A percentile compares a stretch with the other conserved stretches of the same genome.
Evolutionary conservation across 1,140 invertebrate species (phyloP).

Genomic region (Conus betulinus): DNA sequence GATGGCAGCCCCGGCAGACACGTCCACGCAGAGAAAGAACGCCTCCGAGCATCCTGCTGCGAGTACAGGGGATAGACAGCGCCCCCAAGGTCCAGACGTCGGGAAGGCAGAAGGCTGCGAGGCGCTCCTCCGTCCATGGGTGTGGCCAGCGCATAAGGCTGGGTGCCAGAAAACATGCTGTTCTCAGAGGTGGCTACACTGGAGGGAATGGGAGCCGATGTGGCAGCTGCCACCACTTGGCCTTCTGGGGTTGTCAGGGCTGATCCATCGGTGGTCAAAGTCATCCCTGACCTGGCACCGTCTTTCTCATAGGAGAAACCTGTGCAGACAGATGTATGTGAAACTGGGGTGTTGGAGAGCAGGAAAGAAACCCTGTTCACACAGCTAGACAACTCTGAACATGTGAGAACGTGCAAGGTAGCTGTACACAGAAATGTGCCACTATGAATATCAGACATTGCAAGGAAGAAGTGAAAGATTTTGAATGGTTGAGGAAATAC

Average conservation of each 20-base stretch:
- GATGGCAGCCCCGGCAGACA: neutral
- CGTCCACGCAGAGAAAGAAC: slow-evolving; percentile 7
- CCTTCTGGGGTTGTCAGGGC: neutral
- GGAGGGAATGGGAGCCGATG: neutral
- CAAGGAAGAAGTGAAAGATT: too few relatives aligned
- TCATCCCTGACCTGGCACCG: too few relatives aligned
- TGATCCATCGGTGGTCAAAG: neutral
- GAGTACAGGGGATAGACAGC: slow-evolving; percentile 32
- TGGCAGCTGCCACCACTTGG: neutral
- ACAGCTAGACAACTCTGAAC: too few relatives aligned
- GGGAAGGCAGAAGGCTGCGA: neutral
- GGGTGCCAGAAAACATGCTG: neutral
- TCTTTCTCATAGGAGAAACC: too few relatives aligned
- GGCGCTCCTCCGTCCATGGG: neutral
- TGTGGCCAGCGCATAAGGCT: neutral
- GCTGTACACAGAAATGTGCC: too few relatives aligned
- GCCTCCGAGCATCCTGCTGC: slow-evolving; percentile 16
- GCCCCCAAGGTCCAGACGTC: slow-evolving; percentile 5
- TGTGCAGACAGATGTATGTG: too few relatives aligned
- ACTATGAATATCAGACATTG: too few relatives aligned
- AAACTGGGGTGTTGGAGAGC: too few relatives aligned
- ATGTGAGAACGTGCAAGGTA: too few relatives aligned
- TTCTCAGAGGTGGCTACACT: neutral
- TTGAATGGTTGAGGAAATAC: too few relatives aligned
- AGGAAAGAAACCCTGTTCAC: too few relatives aligned